Percentiles rank a stretch among this genome's conserved stretches.
Evolutionary conservation across 2,888 invertebrate genomes (phyloP).

Genomic region (Troides helena): DNA sequence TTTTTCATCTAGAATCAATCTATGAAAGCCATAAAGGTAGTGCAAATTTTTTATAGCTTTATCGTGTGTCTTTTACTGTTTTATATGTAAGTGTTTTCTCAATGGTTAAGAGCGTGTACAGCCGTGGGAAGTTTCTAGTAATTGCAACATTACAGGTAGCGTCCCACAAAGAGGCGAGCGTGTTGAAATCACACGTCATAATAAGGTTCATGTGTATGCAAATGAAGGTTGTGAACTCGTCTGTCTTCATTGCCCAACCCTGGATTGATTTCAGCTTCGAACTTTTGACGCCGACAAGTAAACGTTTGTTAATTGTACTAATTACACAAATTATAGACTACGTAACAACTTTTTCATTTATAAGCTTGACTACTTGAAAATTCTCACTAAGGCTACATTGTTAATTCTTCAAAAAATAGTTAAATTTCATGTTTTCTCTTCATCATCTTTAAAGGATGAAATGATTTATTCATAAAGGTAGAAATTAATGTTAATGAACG

Average conservation of each 20-base stretch:
- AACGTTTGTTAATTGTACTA: slow-evolving; percentile 4
- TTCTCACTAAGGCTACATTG: too few species aligned
- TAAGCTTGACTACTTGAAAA: too few species aligned
- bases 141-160: slow-evolving; percentile 27
- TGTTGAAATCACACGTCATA: slow-evolving; percentile 34
- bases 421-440: too few species aligned
- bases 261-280: not conserved
- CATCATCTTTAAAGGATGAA: too few species aligned
- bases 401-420: too few species aligned
- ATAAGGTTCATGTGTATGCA: slow-evolving; percentile 36
- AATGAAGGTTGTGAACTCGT: slow-evolving; percentile 47
- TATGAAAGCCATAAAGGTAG: too few species aligned
- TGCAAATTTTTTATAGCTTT: too few species aligned
- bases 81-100: not conserved
- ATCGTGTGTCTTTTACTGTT: too few species aligned
- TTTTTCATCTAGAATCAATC: too few species aligned
- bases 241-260: slow-evolving; percentile 12
- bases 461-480: too few species aligned
- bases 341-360: too few species aligned
- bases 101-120: not conserved
- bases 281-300: slow-evolving; percentile 1
- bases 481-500: too few species aligned
- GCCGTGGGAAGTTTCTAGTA: slow-evolving; percentile 28
- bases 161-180: slow-evolving; percentile 27
- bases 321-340: not conserved